Evolutionary conservation across 2,797 vertebrate genomes (phyloP).

Genomic region (Hipposideros larvatus): DNA sequence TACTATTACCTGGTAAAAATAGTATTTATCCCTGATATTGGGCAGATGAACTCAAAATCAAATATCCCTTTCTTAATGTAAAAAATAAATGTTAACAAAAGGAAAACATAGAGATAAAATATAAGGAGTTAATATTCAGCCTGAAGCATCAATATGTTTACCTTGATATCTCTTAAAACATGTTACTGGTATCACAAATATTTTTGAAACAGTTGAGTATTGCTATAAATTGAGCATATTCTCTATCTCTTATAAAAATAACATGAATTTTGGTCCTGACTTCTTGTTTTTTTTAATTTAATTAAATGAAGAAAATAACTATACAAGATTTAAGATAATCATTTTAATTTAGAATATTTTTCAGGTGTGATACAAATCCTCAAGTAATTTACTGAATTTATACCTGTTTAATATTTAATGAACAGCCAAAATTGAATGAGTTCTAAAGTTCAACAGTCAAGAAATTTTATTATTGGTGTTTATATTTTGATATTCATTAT

Average conservation of each 20-base stretch:
- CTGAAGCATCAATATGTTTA: neutral
- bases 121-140: neutral
- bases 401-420: neutral
- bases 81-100: neutral
- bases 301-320: slow-evolving; percentile 21
- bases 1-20: neutral
- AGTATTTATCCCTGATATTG: neutral
- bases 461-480: neutral
- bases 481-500: slow-evolving; percentile 8
- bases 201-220: neutral
- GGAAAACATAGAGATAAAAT: neutral
- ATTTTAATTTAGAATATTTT: slow-evolving; percentile 17
- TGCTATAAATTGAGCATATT: neutral
- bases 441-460: neutral
- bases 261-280: neutral
- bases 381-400: neutral
- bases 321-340: neutral
- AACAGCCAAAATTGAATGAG: neutral
- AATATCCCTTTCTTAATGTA: neutral
- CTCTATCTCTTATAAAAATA: too few relatives aligned
- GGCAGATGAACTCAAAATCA: neutral
- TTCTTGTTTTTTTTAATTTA: neutral
- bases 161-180: neutral
- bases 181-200: neutral
- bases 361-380: neutral